These are phyloP conservation scores for Sternotherus odoratus DNA, from an alignment of 2,797 vertebrate genomes.

Conservation along the genomic window DNA sequence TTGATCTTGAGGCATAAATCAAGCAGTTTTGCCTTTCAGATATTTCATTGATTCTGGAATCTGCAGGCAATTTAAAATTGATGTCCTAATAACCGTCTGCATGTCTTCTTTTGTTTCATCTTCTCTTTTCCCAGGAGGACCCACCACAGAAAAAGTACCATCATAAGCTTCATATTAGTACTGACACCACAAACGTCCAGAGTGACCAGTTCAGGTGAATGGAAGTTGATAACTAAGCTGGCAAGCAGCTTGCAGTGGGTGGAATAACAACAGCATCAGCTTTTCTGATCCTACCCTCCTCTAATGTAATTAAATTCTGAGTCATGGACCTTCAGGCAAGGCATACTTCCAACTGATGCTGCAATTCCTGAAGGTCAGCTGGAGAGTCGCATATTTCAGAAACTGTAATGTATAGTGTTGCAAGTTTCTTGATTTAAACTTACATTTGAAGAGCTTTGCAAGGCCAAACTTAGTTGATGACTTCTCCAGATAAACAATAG, in stretches of 20 bases:
- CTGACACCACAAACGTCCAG: conserved; percentile 24
- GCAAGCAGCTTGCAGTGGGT: conserved; percentile 31
- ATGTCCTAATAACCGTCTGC: not conserved
- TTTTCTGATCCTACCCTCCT: conserved; percentile 40
- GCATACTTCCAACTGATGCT: conserved; percentile 52
- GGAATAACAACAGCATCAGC: conserved; percentile 63
- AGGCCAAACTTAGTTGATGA: conserved; percentile 32
- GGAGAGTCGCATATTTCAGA: conserved; percentile 21
- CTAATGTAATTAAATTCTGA: conserved; percentile 68
- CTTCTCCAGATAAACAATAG: conserved; percentile 41
- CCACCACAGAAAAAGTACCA: not conserved
- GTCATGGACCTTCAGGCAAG: conserved; percentile 45
- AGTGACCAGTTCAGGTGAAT: conserved; percentile 18
- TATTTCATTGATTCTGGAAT: not conserved
- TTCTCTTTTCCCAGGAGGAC: not conserved
- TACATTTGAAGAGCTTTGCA: conserved; percentile 52
- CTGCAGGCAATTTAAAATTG: not conserved
- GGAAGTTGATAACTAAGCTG: conserved; percentile 46
- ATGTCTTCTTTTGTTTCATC: not conserved
- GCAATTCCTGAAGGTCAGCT: conserved; percentile 58
- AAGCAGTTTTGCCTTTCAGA: not conserved
- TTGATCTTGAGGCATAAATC: not conserved
- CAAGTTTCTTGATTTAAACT: conserved; percentile 25
- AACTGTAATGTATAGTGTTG: not conserved
- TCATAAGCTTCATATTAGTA: not conserved